Evolutionary conservation across 2,888 invertebrate genomes (phyloP).

Genomic region (Lithosia quadra): DNA sequence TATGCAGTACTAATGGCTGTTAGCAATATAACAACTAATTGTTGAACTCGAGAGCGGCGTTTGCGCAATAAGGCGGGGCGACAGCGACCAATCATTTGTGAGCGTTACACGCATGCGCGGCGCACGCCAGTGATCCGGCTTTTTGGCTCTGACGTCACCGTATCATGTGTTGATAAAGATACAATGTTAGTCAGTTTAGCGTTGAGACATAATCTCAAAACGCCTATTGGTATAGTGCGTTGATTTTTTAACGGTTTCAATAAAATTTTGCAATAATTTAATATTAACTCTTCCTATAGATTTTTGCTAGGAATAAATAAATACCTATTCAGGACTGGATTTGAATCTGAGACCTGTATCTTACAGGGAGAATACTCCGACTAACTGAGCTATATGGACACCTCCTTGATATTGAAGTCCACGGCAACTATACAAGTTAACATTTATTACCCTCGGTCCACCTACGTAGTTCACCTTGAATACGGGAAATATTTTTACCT

Average conservation of each 20-base stretch:
- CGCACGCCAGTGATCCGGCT: slow-evolving; percentile 59
- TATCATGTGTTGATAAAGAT: slow-evolving; percentile 18
- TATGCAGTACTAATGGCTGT: slow-evolving; percentile 18
- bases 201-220: neutral
- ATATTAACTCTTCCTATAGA: too few species aligned
- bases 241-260: too few species aligned
- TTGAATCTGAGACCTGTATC: too few species aligned
- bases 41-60: slow-evolving; percentile 47
- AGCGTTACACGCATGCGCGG: slow-evolving; percentile 62
- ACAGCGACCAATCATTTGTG: slow-evolving; percentile 73
- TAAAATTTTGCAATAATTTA: too few species aligned
- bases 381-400: too few species aligned
- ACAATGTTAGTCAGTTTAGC: slow-evolving; percentile 8
- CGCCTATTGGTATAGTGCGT: neutral
- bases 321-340: too few species aligned
- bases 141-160: slow-evolving; percentile 50
- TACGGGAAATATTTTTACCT: too few species aligned
- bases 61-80: slow-evolving; percentile 77
- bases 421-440: neutral
- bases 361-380: too few species aligned
- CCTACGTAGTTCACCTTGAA: neutral
- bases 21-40: slow-evolving; percentile 42
- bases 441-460: neutral
- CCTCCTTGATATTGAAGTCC: too few species aligned
- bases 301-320: too few species aligned